These are phyloP conservation scores for Minunthozetes semirufus DNA, from an alignment of 2,888 invertebrate species.

Conservation along the genomic window DNA sequence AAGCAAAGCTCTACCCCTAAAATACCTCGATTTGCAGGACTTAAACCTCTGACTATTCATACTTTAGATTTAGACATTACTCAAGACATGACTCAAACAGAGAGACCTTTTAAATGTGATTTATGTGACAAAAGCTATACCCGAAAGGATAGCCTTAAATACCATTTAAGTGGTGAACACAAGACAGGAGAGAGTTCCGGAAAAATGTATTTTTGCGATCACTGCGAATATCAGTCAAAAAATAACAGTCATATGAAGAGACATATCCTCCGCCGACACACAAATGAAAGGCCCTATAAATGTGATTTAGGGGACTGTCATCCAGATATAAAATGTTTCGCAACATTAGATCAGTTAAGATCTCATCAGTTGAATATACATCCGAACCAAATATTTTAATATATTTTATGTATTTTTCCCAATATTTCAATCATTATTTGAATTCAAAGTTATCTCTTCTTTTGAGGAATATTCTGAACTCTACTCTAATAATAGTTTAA, in stretches of 20 bases:
- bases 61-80: background rate
- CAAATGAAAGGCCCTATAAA: constrained; percentile 2
- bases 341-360: constrained; percentile 1
- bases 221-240: constrained; percentile 12
- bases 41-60: constrained; percentile 6
- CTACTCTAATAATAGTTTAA: too few species aligned
- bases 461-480: too few species aligned
- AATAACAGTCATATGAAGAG: constrained; percentile 4
- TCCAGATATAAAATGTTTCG: background rate
- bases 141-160: background rate
- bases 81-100: background rate
- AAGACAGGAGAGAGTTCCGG: background rate
- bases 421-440: too few species aligned
- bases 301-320: background rate
- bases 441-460: too few species aligned
- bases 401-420: too few species aligned
- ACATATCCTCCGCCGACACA: constrained; percentile 8
- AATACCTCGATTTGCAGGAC: background rate
- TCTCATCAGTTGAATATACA: background rate
- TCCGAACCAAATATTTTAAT: background rate
- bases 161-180: background rate
- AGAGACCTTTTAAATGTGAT: background rate
- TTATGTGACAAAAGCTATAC: constrained; percentile 17
- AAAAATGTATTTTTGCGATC: background rate
- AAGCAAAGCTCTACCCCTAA: background rate